These are phyloP conservation scores for Apis cerana DNA, from an alignment of 1,140 invertebrate species.

Conservation along the genomic window DNA sequence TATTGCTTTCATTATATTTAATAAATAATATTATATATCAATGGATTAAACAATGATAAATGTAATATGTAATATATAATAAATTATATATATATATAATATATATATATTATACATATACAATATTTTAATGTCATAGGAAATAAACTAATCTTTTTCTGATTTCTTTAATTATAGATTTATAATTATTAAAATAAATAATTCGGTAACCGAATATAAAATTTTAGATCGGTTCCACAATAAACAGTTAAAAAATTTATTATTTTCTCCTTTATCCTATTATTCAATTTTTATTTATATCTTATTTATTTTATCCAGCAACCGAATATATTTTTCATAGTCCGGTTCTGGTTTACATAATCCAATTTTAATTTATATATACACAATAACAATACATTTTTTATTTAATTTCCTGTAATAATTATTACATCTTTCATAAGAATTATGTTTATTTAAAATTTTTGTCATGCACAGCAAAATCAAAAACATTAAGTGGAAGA, in stretches of 20 bases:
- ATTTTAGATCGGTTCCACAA: constrained; percentile 62
- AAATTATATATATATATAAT: not conserved
- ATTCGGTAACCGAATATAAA: constrained; percentile 58
- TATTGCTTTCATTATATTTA: constrained; percentile 4
- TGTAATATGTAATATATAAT: not conserved
- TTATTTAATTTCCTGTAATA: not conserved
- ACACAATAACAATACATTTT: not conserved
- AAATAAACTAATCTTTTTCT: not conserved
- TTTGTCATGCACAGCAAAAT: constrained; percentile 81
- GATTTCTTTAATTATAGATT: not conserved
- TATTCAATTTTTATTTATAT: constrained; percentile 8
- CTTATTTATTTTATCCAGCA: constrained; percentile 48
- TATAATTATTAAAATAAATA: not conserved
- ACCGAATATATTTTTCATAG: constrained; percentile 64
- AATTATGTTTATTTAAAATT: constrained; percentile 17
- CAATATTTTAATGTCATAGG: not conserved
- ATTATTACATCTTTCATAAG: not conserved
- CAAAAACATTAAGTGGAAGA: constrained; percentile 82
- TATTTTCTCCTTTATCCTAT: not conserved
- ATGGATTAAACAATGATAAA: not conserved
- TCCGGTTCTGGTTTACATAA: constrained; percentile 63
- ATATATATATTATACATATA: not conserved
- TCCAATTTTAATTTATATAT: constrained; percentile 57
- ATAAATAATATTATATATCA: not conserved
- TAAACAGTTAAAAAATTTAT: constrained; percentile 9